Conservation (phyloP, 2,113 vertebrate species). For the Psittacus erithacus region DNA sequence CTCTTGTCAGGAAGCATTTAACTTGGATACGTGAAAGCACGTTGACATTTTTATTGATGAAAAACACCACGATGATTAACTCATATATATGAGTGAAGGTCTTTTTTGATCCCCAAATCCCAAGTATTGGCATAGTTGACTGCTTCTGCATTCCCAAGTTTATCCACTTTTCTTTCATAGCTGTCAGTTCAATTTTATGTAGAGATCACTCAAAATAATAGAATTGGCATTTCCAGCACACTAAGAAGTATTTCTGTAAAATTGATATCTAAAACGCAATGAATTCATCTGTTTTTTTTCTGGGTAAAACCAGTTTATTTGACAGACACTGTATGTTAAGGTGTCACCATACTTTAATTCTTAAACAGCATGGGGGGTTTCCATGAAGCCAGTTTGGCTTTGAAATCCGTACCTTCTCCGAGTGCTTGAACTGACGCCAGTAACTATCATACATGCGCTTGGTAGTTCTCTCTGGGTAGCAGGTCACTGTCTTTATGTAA, state of each 20-base stretch:
- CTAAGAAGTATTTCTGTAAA: neutral
- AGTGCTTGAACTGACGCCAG: constrained; percentile 88
- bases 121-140: neutral
- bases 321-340: neutral
- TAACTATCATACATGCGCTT: constrained; percentile 88
- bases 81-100: neutral
- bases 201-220: neutral
- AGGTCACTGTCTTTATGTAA: constrained; percentile 90
- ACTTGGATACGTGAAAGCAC: neutral
- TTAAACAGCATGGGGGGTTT: neutral
- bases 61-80: neutral
- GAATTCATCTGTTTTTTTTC: neutral
- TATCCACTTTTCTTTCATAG: neutral
- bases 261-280: neutral
- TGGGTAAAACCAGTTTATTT: neutral
- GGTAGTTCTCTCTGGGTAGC: constrained; percentile 87
- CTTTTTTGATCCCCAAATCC: neutral
- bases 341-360: neutral
- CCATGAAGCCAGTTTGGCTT: neutral
- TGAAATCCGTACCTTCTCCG: constrained; percentile 79
- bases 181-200: neutral
- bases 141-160: neutral
- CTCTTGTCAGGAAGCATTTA: neutral
- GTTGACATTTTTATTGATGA: neutral
- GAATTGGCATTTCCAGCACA: neutral